Conservation (phyloP, 37 sponge, comb jelly and placozoan species). For the Ianthella basta region DNA sequence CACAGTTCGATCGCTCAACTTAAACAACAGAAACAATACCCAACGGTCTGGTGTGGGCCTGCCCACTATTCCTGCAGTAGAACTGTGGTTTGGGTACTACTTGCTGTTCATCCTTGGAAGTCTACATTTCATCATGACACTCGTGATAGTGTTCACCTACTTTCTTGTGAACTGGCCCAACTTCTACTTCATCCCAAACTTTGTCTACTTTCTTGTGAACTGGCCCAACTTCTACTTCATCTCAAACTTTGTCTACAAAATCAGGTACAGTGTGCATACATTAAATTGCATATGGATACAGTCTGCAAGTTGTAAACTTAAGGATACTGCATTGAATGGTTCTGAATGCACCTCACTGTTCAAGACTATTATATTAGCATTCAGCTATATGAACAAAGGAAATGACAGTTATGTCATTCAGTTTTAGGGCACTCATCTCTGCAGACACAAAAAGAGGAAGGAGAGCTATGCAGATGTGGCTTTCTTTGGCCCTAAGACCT, state of each 20-base stretch:
- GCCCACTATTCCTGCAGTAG: slow-evolving; percentile 4
- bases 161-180: slow-evolving; percentile 66
- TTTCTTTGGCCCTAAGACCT: slow-evolving; percentile 41
- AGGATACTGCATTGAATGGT: no score
- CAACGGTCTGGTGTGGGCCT: not conserved
- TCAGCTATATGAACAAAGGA: not conserved
- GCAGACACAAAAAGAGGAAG: not conserved
- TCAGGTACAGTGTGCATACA: slow-evolving; percentile 15
- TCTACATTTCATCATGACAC: slow-evolving; percentile 52
- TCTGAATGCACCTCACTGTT: no score
- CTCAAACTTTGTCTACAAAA: no score
- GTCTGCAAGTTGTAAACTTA: no score
- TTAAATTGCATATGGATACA: not conserved
- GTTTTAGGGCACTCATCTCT: no score
- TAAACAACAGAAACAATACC: no score
- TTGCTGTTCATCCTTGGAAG: slow-evolving; percentile 51
- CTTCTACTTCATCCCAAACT: slow-evolving; percentile 45
- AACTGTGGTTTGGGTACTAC: slow-evolving; percentile 20
- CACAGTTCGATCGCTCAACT: no score
- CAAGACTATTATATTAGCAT: no score
- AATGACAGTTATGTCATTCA: not conserved
- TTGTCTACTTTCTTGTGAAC: no score
- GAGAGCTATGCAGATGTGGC: slow-evolving; percentile 40
- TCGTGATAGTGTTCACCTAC: slow-evolving; percentile 61
- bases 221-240: no score